Base-by-base conservation (phyloP, 1,140 invertebrate species). In the Eupristina koningsbergeri region DNA sequence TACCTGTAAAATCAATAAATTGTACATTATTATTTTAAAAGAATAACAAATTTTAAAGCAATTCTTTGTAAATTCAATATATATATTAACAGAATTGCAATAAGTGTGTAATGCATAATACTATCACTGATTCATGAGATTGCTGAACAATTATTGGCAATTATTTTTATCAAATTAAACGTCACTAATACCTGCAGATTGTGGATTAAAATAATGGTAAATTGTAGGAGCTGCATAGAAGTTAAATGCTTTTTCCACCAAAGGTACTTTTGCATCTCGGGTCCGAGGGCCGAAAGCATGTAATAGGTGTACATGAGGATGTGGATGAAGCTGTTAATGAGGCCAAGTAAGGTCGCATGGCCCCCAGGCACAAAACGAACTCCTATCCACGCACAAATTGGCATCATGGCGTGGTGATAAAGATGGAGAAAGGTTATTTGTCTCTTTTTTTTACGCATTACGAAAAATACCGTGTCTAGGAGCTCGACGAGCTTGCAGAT, bases 161-260 rank as follows among this genome's bases (percentile, higher is more conserved):
- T n/a, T n/a, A n/a, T n/a, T n/a, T n/a, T n/a, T n/a, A n/a, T n/a
- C n/a, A n/a, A n/a, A n/a, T n/a, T 58, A 1, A 58, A 58, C 3
- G 26, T 58, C 3, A 58, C 26, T 58, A 58, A 13, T 58, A 94
- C 86, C 92, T 95, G 95, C 0, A 93, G 85, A 88, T 94, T 94
- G 89, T 98, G 97, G 53, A 95, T 92, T 75, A 96, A 94, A 58
- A 97, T 95, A 22, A 96, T 94, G 53, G 94, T 91, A 90, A 98
- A 98, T 90, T 98, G 97, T 89, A 97, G 94, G 91, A 98, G 93
- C 93, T 98, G 97, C 85, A 98, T 92, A 34, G 93, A 94, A 0
- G 97, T 98, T 17, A 98, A 94, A 88, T 98, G 96, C 88, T 95
- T 97, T 91, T 98, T 98, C 97, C 97, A 98, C 97, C 97, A 98